phyloP scores from a whole-genome alignment of 1,140 invertebrate species.

The Theocolax elegans region DNA sequence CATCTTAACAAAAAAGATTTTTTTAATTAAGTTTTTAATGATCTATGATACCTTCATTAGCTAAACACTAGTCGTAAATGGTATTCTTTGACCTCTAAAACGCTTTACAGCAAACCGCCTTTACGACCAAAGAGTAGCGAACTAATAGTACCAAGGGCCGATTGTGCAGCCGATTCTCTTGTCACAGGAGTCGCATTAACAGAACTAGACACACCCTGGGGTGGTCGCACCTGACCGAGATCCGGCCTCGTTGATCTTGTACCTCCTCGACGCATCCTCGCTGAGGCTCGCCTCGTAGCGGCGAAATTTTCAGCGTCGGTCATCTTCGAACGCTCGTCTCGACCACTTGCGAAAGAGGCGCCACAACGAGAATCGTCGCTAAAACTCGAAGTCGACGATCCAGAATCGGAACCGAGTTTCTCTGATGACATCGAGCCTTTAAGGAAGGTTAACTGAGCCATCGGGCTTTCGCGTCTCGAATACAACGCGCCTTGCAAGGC shows the following conservation, averaged over 20 bases:
- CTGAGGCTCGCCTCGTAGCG: constrained; percentile 29
- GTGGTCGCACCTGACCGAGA: constrained; percentile 69
- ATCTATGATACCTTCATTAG: not conserved
- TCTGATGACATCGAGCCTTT: constrained; percentile 65
- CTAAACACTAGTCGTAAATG: constrained; percentile 1
- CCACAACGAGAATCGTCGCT: constrained; percentile 25
- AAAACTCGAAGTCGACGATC: constrained; percentile 45
- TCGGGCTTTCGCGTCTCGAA: constrained; percentile 73
- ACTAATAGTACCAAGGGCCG: constrained; percentile 81
- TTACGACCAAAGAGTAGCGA: constrained; percentile 84
- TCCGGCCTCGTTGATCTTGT: constrained; percentile 69
- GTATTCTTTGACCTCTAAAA: not conserved
- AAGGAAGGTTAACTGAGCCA: constrained; percentile 81
- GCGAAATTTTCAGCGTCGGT: not conserved
- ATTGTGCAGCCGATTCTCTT: constrained; percentile 65
- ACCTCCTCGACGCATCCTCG: constrained; percentile 59
- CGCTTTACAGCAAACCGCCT: constrained; percentile 78
- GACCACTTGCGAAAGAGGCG: not conserved
- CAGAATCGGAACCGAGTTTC: constrained; percentile 51
- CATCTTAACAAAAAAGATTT: no score
- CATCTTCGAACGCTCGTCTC: constrained; percentile 9
- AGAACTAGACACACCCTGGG: constrained; percentile 23
- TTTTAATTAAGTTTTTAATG: no score
- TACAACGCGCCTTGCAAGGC: constrained; percentile 70
- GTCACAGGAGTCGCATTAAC: constrained; percentile 54